Evolutionary conservation across 2,797 vertebrate genomes (phyloP), one percentile per base, ranked within the genome.

Genomic region (Tapirus indicus): DNA sequence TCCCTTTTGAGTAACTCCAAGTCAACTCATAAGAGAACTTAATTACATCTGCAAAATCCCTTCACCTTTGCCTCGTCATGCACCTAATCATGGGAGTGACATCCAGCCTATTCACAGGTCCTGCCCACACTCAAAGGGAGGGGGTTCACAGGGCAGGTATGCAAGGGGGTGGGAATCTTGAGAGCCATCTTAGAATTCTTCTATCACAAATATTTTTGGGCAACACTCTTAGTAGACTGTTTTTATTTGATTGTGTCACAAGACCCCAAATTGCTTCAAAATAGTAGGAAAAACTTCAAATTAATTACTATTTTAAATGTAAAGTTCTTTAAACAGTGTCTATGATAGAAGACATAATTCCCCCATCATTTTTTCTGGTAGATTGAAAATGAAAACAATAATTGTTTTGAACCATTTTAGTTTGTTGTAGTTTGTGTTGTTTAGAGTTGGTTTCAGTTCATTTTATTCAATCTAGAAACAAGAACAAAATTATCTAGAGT

Each of bases 11-110:
- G 64, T 80, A 74, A 94, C 41, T 69, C 35, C 13, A 87, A 91
- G 80, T 62, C 29, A 69, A 49, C 80, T 88, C 25, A 75, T 82
- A 92, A 87, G 52, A 18, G 32, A 92, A 66, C 64, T 86, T 88
- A 84, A 88, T 74, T 66, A n/a, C 71, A 85, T 60, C 88, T 75
- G 52, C 72, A 89, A 52, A 94, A 75, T 85, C 79, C 60, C 75
- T 85, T 85, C 64, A 62, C n/a, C 23, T 92, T 91, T 91, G 79
- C 49, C 52, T 25, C 20, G 44, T 84, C 84, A 84, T 69, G 62
- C 11, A 60, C 14, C 44, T 27, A 83, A 27, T 66, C 32, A 54
- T 4, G 23, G 44, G 35, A 44, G 49, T 29, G 58, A 56, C 8
- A 25, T 54, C 35, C 23, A 2, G 62, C 71, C 13, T 75, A 32